Percentiles rank a stretch among this genome's conserved stretches.
Conservation (phyloP, 2,797 vertebrate genomes). For the Taenioides sp. region DNA sequence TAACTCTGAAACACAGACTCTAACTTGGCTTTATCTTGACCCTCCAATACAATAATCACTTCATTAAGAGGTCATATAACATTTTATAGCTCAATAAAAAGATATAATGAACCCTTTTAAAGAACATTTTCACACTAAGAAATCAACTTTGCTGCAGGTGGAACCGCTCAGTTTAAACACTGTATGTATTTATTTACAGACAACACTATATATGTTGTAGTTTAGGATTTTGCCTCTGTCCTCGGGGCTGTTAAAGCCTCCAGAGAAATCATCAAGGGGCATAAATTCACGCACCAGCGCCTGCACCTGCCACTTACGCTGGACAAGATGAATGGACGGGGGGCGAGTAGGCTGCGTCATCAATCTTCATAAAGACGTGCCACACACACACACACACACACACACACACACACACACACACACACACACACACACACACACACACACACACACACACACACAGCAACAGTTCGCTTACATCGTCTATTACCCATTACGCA, state of each 20-base stretch:
- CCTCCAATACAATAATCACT: neutral
- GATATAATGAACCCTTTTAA: neutral
- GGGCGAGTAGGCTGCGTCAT: slow-evolving; percentile 52
- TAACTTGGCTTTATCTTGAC: neutral
- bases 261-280: slow-evolving; percentile 67
- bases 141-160: neutral
- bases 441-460: slow-evolving; percentile 24
- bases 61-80: neutral
- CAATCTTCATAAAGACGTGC: slow-evolving; percentile 63
- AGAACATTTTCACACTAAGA: neutral
- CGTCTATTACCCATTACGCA: neutral
- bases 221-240: slow-evolving; percentile 2
- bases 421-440: no score
- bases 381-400: slow-evolving; percentile 38
- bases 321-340: slow-evolving; percentile 63
- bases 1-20: neutral
- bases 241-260: slow-evolving; percentile 44
- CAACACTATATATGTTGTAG: neutral
- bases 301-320: slow-evolving; percentile 70
- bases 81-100: neutral
- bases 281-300: slow-evolving; percentile 65
- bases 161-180: neutral
- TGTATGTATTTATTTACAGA: neutral
- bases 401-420: neutral
- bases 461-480: slow-evolving; percentile 42